These are phyloP conservation scores for Cyphomyrus discorhynchus DNA, from an alignment of 2,113 vertebrate species.

Conservation along the genomic window DNA sequence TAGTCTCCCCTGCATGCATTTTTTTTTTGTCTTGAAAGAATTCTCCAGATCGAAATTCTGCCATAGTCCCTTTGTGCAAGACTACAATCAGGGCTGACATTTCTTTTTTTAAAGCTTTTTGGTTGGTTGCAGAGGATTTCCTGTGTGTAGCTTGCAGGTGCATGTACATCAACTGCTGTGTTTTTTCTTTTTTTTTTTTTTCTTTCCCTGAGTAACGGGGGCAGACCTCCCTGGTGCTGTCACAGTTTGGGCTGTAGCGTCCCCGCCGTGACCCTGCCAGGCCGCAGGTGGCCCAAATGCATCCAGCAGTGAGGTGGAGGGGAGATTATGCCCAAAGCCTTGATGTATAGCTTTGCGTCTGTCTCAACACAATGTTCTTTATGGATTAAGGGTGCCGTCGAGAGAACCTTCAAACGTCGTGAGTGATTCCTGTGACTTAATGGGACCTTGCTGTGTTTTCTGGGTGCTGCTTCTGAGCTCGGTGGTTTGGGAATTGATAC, in stretches of 20 bases:
- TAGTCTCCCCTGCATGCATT: not conserved
- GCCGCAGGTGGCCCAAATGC: not conserved
- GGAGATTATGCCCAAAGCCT: not conserved
- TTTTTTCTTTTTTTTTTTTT: not conserved
- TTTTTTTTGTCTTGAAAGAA: not conserved
- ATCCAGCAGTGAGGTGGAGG: not conserved
- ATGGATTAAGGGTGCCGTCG: not conserved
- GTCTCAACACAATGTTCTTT: not conserved
- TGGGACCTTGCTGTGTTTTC: not conserved
- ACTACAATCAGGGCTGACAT: not conserved
- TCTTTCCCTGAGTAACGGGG: not conserved
- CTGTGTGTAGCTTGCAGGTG: not conserved
- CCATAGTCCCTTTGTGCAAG: not conserved
- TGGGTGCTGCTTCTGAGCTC: not conserved
- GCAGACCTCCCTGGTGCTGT: not conserved
- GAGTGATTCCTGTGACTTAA: not conserved
- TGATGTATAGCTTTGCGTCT: not conserved
- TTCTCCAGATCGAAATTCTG: not conserved
- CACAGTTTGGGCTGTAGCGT: not conserved
- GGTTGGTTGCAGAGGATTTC: not conserved
- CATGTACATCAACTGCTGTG: not conserved
- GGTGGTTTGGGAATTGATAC: not conserved
- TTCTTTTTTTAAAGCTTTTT: not conserved
- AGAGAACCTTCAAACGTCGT: not conserved
- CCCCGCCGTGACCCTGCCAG: not conserved